phyloP scores from a whole-genome alignment of 2,888 invertebrate genomes.

The Tortricodes alternella region DNA sequence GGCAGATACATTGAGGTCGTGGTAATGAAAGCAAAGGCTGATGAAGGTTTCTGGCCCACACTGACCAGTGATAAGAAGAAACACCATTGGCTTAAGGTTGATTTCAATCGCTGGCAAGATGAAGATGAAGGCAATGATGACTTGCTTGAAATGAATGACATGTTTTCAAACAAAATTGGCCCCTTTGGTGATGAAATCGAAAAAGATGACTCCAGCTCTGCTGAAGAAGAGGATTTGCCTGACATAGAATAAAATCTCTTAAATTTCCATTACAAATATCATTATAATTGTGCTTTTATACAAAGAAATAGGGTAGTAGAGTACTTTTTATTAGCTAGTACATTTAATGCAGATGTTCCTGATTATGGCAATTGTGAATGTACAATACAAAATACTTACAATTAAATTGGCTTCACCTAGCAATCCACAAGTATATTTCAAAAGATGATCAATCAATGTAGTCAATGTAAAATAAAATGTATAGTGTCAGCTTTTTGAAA shows the following conservation, averaged over 20 bases:
- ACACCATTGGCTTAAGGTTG: slow-evolving; percentile 97
- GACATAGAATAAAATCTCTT: slow-evolving; percentile 81
- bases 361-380: not conserved
- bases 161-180: slow-evolving; percentile 62
- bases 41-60: slow-evolving; percentile 92
- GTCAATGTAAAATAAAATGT: too few relatives aligned
- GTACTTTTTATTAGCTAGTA: slow-evolving; percentile 31
- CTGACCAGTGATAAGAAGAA: slow-evolving; percentile 93
- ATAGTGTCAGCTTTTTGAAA: too few relatives aligned
- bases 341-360: too few relatives aligned
- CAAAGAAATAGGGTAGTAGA: slow-evolving; percentile 42
- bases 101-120: slow-evolving; percentile 98
- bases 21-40: slow-evolving; percentile 85
- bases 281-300: slow-evolving; percentile 55
- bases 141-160: slow-evolving; percentile 59
- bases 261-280: slow-evolving; percentile 40
- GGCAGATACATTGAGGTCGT: slow-evolving; percentile 88
- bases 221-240: slow-evolving; percentile 88
- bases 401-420: too few relatives aligned
- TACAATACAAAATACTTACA: not conserved
- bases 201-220: slow-evolving; percentile 85
- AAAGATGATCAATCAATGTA: too few relatives aligned
- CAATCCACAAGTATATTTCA: too few relatives aligned
- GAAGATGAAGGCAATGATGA: slow-evolving; percentile 96
- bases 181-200: slow-evolving; percentile 63